Evolutionary conservation across 2,113 vertebrate species (phyloP), one percentile per base, ranked within the genome.

Genomic region (Rutilus rutilus): DNA sequence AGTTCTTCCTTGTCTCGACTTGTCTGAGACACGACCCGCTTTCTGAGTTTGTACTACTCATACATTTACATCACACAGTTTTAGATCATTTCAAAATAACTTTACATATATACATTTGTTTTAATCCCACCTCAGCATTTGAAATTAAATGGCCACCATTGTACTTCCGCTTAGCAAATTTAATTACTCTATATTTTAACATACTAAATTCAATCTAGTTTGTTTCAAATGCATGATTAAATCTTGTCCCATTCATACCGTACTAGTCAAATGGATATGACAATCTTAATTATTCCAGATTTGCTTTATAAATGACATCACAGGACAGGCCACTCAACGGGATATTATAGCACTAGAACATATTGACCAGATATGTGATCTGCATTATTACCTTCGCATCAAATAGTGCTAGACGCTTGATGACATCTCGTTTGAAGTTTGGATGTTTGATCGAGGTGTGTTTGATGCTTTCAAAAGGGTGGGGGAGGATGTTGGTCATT

Each of bases 351-450:
- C 5, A 33, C 27, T 52, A 33, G 25, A 52, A 36, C 45, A 69
- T 82, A 71, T 79, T 59, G 74, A 74, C 60, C 62, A 45, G 52
- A 86, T 65, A 84, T 84, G 74, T 62, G 59, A 86, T 86, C 80
- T 78, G 87, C 86, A 91, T 93, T 89, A 92, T 93, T 93, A 92
- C 90, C 91, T 90, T 83, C 88, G 91, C 91, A 93, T 95, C 93
- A 94, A 93, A 94, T 90, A n/a, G 64, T 30, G 78, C 86, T 6
- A 91, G 90, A 92, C 92, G 91, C 92, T 90, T 91, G 91, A 93
- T 94, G 92, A 93, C 92, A 92, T 90, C 92, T 92, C 90, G 91
- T 94, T 94, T 95, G 93, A 95, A 94, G 94, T 90, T 89, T 89
- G 91, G 92, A 93, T 92, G 92, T 95, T 95, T 95, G 93, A 95